Evolutionary conservation across 2,888 invertebrate species (phyloP).

Genomic region (Nycteola revayana): DNA sequence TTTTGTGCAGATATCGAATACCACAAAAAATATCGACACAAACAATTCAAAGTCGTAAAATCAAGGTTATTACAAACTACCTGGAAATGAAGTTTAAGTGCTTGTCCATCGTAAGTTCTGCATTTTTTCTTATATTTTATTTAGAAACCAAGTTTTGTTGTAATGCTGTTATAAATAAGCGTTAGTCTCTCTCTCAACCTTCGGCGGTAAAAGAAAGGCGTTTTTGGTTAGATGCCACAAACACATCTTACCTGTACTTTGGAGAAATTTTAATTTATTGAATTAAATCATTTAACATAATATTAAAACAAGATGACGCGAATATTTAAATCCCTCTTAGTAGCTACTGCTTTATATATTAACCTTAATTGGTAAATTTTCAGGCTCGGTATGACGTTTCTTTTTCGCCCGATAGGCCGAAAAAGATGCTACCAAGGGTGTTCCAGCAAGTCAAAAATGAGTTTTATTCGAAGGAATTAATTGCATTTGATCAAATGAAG

Average conservation of each 20-base stretch:
- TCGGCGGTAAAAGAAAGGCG: too few species aligned
- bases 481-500: conserved; percentile 89
- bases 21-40: conserved; percentile 62
- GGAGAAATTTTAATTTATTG: too few species aligned
- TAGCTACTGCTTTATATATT: too few species aligned
- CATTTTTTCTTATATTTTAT: neutral
- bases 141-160: too few species aligned
- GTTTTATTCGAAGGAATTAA: conserved; percentile 59
- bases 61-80: conserved; percentile 84
- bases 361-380: too few species aligned
- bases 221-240: too few species aligned
- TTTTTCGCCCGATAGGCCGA: conserved; percentile 86
- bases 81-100: conserved; percentile 80
- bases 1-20: conserved; percentile 43
- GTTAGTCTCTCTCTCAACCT: too few species aligned
- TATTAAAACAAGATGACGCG: too few species aligned
- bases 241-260: too few species aligned
- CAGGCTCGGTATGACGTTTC: conserved; percentile 92
- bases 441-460: conserved; percentile 56
- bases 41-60: conserved; percentile 29
- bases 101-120: conserved; percentile 57
- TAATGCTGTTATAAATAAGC: too few species aligned
- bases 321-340: too few species aligned
- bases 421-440: conserved; percentile 79
- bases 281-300: too few species aligned